Base-by-base conservation (phyloP, 2,797 vertebrate species). In the Eutrigla gurnardus region DNA sequence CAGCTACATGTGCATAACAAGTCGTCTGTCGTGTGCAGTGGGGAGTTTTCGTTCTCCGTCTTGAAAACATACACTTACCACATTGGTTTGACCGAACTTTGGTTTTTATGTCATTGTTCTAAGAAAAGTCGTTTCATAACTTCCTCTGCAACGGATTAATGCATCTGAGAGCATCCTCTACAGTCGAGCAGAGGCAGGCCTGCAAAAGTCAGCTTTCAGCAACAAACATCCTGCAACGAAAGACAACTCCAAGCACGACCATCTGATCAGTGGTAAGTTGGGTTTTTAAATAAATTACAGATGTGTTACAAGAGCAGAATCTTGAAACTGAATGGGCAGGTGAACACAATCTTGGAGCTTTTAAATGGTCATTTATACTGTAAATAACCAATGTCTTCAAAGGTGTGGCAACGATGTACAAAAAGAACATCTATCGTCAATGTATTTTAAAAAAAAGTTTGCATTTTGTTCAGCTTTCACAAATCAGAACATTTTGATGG, bases 191-290 rank as follows among this genome's bases (percentile, higher is more conserved):
- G 9, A 57, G 39, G 33, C 54, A 12, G n/a, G 25, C 7, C 32
- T 40, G 36, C 25, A 25, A 10, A 25, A 7, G 15, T 66, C 18
- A 32, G 47, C 49, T 46, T 47, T 58, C 6, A 49, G 7, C 32
- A 37, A 40, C 25, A 45, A 33, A 32, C 36, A 33, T 2, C 46
- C 45, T 42, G 54, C 18, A 47, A 46, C 13, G 7, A 17, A 36
- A 36, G 33, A n/a, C 15, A 12, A 3, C 75, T 50, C 53, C 25
- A 65, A 70, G 52, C 36, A 7, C 13, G 39, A n/a, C 11, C 11
- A 10, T 62, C 36, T 33, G 53, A 9, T 57, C 46, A 39, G 35
- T 10, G 77, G 88, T 85, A 71, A 84, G 78, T 63, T 60, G 33
- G 6, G 17, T 65, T 79, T 72, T 73, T 13, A 55, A 25, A 35